Evolutionary conservation across 2,113 vertebrate genomes (phyloP), one percentile per base, ranked within the genome.

Genomic region (Rhea americana): DNA sequence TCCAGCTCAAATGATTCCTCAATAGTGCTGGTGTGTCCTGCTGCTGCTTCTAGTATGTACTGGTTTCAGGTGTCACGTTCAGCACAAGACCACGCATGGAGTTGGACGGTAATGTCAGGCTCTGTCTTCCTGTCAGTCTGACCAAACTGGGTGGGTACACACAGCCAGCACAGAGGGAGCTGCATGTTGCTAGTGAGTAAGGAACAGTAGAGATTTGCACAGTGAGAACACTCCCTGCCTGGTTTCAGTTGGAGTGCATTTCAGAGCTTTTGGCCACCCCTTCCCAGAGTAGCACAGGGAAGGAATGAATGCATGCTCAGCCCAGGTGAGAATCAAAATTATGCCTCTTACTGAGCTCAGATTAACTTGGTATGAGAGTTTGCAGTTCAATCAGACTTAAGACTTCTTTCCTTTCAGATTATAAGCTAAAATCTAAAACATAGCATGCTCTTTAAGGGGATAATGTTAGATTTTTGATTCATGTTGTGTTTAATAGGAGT

Each of bases 141-240:
- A 93, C 93, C 77, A 82, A 92, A 48, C 66, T 90, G 74, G 55
- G 58, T 84, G 22, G 86, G 15, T 45, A 45, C 15, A 45, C 30
- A 53, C 62, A 67, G 48, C 53, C 61, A 91, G 67, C 51, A 77
- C 61, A 16, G 66, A 89, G 81, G 41, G 30, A 72, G 55, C 25
- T 12, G 24, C 72, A 32, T 16, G 18, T n/a, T 55, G 48, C 90
- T 51, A 62, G 5, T 77, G 73, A 41, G 41, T 11, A 9, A 47
- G 25, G 71, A 32, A 32, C 39, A 76, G 62, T 72, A 41, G 43
- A 21, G 15, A 37, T 25, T 50, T 37, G 25, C 32, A 77, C 45
- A 48, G 30, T 7, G 45, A 55, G 73, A 37, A 35, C 55, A 32
- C n/a, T 63, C 25, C 35, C 61, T 43, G 47, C 51, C 58, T 30